Evolutionary conservation across 2,113 vertebrate species (phyloP).

Genomic region (Brachyhypopomus gauderio): DNA sequence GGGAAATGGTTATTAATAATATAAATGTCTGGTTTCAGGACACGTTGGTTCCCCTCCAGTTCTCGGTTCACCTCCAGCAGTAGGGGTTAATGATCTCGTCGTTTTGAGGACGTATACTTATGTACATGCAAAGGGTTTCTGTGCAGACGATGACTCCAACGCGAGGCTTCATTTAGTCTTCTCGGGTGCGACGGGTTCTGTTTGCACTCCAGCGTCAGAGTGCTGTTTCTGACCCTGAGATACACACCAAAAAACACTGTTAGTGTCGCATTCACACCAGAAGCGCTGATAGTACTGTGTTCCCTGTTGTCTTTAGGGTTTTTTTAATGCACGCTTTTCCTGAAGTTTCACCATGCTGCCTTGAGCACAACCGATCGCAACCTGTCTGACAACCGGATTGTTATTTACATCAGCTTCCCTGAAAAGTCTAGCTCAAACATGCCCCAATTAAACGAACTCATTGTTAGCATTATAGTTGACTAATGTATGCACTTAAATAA

Average conservation of each 20-base stretch:
- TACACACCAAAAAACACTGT: constrained; percentile 38
- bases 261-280: constrained; percentile 7
- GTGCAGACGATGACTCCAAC: constrained; percentile 30
- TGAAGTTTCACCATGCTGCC: constrained; percentile 12
- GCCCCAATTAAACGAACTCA: constrained; percentile 1
- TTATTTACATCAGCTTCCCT: constrained; percentile 37
- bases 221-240: constrained; percentile 87
- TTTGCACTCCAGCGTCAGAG: constrained; percentile 88
- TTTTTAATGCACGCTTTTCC: neutral
- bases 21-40: constrained; percentile 8
- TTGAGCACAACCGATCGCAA: constrained; percentile 44
- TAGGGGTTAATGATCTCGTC: constrained; percentile 2
- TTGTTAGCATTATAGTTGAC: neutral
- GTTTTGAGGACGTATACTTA: constrained; percentile 21
- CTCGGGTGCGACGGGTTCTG: constrained; percentile 83
- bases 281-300: no score
- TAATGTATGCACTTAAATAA: neutral
- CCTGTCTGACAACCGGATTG: constrained; percentile 44
- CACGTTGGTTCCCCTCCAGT: constrained; percentile 26
- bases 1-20: neutral
- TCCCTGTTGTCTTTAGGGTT: no score
- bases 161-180: constrained; percentile 83
- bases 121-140: constrained; percentile 45
- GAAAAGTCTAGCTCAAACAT: constrained; percentile 39
- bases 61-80: constrained; percentile 26